Evolutionary conservation across 2,797 vertebrate species (phyloP).

Genomic region (Lithobates sylvaticus): DNA sequence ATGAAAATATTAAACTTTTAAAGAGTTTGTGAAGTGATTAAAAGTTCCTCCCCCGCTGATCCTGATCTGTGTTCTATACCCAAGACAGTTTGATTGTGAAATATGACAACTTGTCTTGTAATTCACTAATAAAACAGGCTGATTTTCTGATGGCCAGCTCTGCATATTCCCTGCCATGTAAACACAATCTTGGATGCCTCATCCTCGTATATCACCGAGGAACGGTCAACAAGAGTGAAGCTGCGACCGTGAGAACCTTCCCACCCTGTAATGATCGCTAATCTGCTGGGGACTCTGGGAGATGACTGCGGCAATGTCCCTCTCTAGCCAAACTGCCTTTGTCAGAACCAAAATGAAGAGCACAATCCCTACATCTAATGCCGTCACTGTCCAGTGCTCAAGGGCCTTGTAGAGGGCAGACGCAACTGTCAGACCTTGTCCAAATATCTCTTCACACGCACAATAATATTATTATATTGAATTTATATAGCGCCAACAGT

Average conservation of each 20-base stretch:
- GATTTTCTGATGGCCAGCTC: background rate
- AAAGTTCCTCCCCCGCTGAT: too few relatives aligned
- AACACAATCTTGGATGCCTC: conserved; percentile 33
- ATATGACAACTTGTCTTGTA: background rate
- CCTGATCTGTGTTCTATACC: background rate
- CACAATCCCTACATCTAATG: too few relatives aligned
- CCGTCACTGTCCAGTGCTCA: too few relatives aligned
- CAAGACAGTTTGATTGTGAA: background rate
- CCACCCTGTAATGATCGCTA: conserved; percentile 29
- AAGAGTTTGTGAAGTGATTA: too few relatives aligned
- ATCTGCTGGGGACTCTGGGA: conserved; percentile 46
- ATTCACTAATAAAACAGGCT: background rate
- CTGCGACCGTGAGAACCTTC: conserved; percentile 35
- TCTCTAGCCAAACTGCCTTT: background rate
- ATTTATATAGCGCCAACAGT: too few relatives aligned
- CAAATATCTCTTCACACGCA: too few relatives aligned
- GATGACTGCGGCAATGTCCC: conserved; percentile 23
- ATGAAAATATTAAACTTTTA: too few relatives aligned
- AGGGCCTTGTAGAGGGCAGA: too few relatives aligned
- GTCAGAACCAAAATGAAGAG: background rate
- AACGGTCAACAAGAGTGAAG: conserved; percentile 14
- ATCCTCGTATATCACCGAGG: background rate
- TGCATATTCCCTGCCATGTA: conserved; percentile 2
- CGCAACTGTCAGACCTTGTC: too few relatives aligned
- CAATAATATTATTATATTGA: too few relatives aligned